Evolutionary conservation across 1,140 invertebrate genomes (phyloP).

Genomic region (Drosophila lacertosa): DNA sequence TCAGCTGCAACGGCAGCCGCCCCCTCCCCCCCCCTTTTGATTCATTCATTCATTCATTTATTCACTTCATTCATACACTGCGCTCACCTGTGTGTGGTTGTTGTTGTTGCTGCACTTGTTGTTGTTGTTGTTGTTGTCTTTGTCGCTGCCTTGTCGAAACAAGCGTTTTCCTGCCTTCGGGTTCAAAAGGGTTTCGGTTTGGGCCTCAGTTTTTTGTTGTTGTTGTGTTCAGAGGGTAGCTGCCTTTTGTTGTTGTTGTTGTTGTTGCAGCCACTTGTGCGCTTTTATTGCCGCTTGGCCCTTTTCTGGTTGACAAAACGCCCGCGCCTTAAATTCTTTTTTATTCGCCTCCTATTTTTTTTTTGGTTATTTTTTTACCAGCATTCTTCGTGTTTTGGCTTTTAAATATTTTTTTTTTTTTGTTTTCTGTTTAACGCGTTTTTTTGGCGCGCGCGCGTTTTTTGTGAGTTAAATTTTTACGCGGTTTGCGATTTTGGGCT

Average conservation of each 20-base stretch:
- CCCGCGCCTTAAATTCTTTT: slow-evolving; percentile 64
- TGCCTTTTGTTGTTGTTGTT: slow-evolving; percentile 33
- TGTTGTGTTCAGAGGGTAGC: slow-evolving; percentile 53
- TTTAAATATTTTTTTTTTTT: slow-evolving; percentile 24
- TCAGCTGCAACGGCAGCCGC: slow-evolving; percentile 12
- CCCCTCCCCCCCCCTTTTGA: slow-evolving; percentile 20
- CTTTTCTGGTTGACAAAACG: slow-evolving; percentile 77
- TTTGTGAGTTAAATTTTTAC: slow-evolving; percentile 41
- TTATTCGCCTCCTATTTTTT: slow-evolving; percentile 25
- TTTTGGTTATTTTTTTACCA: slow-evolving; percentile 39
- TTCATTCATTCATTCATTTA: slow-evolving; percentile 60
- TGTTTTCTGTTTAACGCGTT: slow-evolving; percentile 19
- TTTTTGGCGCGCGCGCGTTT: slow-evolving; percentile 55
- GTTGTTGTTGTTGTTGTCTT: slow-evolving; percentile 34
- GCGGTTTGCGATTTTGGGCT: slow-evolving; percentile 39
- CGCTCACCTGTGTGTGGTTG: slow-evolving; percentile 66
- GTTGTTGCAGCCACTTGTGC: slow-evolving; percentile 72
- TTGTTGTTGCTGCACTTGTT: slow-evolving; percentile 26
- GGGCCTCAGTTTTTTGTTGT: slow-evolving; percentile 25
- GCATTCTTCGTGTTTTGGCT: slow-evolving; percentile 38
- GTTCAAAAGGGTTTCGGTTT: slow-evolving; percentile 44
- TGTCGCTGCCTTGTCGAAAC: slow-evolving; percentile 58
- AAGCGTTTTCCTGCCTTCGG: slow-evolving; percentile 74
- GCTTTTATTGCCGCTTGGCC: slow-evolving; percentile 67
- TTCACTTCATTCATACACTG: slow-evolving; percentile 60